Percentiles rank a stretch among this genome's conserved stretches.
phyloP scores from a whole-genome alignment of 2,888 invertebrate species.

The Diaperis boleti region DNA sequence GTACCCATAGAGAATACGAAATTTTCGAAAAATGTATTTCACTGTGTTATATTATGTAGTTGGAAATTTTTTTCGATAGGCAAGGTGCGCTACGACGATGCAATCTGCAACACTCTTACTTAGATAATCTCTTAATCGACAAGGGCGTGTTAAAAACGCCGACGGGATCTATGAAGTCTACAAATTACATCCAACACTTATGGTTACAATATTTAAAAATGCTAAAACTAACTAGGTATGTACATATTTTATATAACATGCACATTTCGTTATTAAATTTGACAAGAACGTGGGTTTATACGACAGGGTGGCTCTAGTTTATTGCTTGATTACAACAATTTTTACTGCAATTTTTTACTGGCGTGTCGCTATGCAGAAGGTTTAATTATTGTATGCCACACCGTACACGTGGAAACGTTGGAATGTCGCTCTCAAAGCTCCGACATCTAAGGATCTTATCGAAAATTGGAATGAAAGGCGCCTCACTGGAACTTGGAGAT shows the following conservation, averaged over 20 bases:
- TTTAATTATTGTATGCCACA: neutral
- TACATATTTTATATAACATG: conserved; percentile 1
- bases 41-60: no score
- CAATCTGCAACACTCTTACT: no score
- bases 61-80: no score
- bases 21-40: no score
- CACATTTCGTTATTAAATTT: neutral
- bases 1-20: no score
- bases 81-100: no score
- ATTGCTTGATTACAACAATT: neutral
- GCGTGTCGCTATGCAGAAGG: neutral
- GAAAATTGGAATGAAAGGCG: neutral
- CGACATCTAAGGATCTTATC: neutral
- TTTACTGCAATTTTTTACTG: neutral
- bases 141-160: conserved; percentile 20
- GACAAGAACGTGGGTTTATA: neutral
- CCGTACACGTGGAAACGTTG: neutral
- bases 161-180: conserved; percentile 10
- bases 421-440: neutral
- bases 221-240: neutral
- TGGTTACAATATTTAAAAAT: neutral
- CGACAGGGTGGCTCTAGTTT: neutral
- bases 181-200: conserved; percentile 1
- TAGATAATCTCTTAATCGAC: no score
- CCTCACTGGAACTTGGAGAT: neutral